Conservation (phyloP, 2,888 invertebrate species). For the Acrobasis consociella region DNA sequence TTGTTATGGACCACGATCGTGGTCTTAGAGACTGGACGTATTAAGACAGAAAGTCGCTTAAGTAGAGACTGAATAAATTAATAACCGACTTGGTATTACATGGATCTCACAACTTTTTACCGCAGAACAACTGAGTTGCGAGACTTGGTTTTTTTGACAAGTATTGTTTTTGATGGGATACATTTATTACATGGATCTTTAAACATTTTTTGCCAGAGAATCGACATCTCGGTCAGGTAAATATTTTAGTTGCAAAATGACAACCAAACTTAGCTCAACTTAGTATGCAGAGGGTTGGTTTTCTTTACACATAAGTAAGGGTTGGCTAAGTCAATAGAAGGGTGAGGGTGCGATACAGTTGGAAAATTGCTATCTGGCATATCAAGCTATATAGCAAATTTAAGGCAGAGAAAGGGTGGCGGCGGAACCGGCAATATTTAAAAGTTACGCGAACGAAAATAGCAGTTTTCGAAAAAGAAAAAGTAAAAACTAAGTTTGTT, state of each 20-base stretch:
- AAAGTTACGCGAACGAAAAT: slow-evolving; percentile 14
- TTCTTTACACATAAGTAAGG: slow-evolving; percentile 23
- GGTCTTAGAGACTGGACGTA: no score
- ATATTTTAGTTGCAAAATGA: neutral
- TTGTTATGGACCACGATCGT: no score
- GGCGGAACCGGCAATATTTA: slow-evolving; percentile 42
- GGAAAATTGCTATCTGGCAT: slow-evolving; percentile 46
- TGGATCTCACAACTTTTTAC: no score
- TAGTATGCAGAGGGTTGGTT: slow-evolving; percentile 16
- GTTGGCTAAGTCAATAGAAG: slow-evolving; percentile 37
- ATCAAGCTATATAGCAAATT: slow-evolving; percentile 41
- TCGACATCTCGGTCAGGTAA: neutral
- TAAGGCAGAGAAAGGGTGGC: slow-evolving; percentile 49
- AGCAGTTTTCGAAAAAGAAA: slow-evolving; percentile 1
- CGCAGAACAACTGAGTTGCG: no score
- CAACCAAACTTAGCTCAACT: neutral
- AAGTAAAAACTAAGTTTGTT: neutral
- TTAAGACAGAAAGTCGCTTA: no score
- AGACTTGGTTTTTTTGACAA: no score
- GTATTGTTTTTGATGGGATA: no score
- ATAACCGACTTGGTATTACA: no score
- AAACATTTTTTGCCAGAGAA: no score
- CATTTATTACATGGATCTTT: no score
- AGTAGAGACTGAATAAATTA: no score
- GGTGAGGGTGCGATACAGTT: slow-evolving; percentile 43